A percentile compares a stretch with the other conserved stretches of the same genome.
phyloP scores from a whole-genome alignment of 2,797 vertebrate species.

The Lagodon rhomboides region DNA sequence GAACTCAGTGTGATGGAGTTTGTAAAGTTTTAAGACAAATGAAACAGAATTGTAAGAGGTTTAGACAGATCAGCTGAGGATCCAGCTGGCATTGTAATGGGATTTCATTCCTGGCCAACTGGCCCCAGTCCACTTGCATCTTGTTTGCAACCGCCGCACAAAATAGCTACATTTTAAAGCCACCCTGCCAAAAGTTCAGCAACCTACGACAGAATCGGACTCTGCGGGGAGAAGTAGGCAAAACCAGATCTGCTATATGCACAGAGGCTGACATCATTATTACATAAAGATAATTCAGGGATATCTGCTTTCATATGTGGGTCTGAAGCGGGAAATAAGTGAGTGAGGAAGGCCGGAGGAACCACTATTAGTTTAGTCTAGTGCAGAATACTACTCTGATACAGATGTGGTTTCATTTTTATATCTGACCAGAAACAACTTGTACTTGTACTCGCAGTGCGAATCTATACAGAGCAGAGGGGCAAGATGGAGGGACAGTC shows the following conservation, averaged over 20 bases:
- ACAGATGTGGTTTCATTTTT: background rate
- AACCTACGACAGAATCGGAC: constrained; percentile 6
- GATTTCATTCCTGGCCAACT: constrained; percentile 72
- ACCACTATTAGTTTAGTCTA: background rate
- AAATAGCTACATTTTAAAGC: constrained; percentile 49
- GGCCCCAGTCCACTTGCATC: constrained; percentile 54
- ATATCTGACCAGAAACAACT: background rate
- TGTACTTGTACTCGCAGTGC: constrained; percentile 25
- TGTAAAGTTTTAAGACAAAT: constrained; percentile 49
- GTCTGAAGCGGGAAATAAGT: constrained; percentile 5
- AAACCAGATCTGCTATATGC: background rate
- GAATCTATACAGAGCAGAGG: constrained; percentile 29
- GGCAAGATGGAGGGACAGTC: constrained; percentile 39
- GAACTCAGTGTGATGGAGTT: constrained; percentile 15
- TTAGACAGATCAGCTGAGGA: constrained; percentile 71
- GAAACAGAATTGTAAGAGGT: constrained; percentile 68
- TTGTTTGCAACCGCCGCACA: constrained; percentile 48
- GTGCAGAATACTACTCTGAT: background rate
- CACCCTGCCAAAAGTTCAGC: background rate
- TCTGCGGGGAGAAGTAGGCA: background rate
- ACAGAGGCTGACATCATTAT: background rate
- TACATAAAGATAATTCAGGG: background rate
- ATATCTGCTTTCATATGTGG: background rate
- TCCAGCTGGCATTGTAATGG: constrained; percentile 73
- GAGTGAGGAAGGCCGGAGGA: background rate